These are phyloP conservation scores for Silurus meridionalis DNA, from an alignment of 2,113 vertebrate species.

Conservation along the genomic window DNA sequence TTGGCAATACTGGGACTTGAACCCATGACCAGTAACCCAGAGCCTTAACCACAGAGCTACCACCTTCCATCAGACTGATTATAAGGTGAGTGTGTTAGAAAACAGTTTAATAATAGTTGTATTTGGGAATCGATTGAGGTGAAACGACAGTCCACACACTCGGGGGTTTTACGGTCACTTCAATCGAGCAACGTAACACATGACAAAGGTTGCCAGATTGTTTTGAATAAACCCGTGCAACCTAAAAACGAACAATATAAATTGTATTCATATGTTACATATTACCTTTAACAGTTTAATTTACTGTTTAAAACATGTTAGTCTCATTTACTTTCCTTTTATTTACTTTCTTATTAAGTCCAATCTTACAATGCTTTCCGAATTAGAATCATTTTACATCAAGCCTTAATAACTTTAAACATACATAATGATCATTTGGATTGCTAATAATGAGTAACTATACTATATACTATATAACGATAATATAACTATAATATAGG, in stretches of 20 bases:
- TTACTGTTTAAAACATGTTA: too few species aligned
- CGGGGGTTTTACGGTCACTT: slow-evolving; percentile 25
- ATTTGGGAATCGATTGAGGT: background rate
- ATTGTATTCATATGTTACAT: too few species aligned
- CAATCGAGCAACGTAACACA: background rate
- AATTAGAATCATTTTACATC: background rate
- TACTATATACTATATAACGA: background rate
- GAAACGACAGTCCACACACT: background rate
- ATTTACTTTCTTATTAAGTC: background rate
- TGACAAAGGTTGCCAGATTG: slow-evolving; percentile 23
- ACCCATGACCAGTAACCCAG: too few species aligned
- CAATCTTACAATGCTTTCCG: background rate
- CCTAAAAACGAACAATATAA: too few species aligned
- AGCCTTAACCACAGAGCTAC: too few species aligned
- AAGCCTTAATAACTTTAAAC: background rate
- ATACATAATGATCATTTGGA: background rate
- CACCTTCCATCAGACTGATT: too few species aligned
- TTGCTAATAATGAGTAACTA: background rate
- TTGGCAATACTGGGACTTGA: too few species aligned
- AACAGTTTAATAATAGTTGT: background rate
- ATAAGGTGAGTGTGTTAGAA: too few species aligned
- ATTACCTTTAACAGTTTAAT: too few species aligned
- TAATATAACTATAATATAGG: background rate
- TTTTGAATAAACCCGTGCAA: background rate
- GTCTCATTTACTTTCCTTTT: background rate